Evolutionary conservation across 2,888 invertebrate genomes (phyloP).

Genomic region (Colletes collaris): DNA sequence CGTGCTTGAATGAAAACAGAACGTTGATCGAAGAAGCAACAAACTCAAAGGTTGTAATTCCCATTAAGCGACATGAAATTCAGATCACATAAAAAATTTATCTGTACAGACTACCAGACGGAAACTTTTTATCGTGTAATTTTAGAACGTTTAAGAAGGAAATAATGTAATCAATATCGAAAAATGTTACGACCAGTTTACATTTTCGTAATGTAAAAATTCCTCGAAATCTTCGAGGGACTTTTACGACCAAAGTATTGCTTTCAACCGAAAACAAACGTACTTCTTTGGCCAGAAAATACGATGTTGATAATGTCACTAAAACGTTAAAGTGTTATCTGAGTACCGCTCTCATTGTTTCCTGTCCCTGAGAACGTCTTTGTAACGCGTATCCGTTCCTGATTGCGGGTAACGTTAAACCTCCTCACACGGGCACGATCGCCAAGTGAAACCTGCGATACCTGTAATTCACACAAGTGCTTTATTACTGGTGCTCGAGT

Average conservation of each 20-base stretch:
- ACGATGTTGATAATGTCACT: slow-evolving; percentile 23
- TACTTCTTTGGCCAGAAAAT: slow-evolving; percentile 1
- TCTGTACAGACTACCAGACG: too few species aligned
- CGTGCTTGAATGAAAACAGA: neutral
- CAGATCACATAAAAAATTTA: too few species aligned
- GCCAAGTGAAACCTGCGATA: slow-evolving; percentile 46
- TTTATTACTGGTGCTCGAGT: slow-evolving; percentile 39
- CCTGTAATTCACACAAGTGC: slow-evolving; percentile 54
- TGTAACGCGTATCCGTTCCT: slow-evolving; percentile 56
- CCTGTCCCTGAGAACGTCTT: slow-evolving; percentile 57
- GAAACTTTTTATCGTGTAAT: too few species aligned
- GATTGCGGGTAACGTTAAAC: slow-evolving; percentile 54
- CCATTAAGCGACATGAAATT: too few species aligned
- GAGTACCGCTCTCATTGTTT: slow-evolving; percentile 46
- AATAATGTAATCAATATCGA: neutral
- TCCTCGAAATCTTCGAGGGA: neutral
- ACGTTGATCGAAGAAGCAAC: too few species aligned
- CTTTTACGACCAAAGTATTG: neutral
- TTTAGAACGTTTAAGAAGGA: too few species aligned
- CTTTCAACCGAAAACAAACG: slow-evolving; percentile 9
- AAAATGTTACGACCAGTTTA: too few species aligned
- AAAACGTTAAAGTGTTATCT: slow-evolving; percentile 46
- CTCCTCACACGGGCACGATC: slow-evolving; percentile 24
- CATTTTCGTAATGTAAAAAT: neutral
- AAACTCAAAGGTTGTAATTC: too few species aligned